phyloP scores from a whole-genome alignment of 2,888 invertebrate species.

The Pheosia tremula region DNA sequence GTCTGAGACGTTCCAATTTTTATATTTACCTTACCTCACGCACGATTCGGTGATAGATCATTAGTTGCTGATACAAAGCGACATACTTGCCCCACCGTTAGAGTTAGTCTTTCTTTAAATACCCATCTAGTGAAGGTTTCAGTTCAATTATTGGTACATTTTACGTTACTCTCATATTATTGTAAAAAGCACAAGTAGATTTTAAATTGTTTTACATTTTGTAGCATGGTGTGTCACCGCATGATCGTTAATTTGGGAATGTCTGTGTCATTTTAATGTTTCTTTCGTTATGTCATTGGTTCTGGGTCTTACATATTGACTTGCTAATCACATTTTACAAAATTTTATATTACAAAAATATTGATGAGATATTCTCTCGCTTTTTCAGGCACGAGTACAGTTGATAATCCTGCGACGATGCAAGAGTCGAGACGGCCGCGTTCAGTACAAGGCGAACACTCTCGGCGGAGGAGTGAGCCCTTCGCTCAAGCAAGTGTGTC shows the following conservation, averaged over 20 bases:
- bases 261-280: constrained; percentile 22
- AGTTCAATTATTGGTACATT: background rate
- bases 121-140: background rate
- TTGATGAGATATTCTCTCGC: constrained; percentile 5
- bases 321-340: background rate
- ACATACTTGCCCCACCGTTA: background rate
- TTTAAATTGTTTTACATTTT: background rate
- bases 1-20: constrained; percentile 82
- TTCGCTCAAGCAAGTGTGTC: constrained; percentile 66
- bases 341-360: background rate
- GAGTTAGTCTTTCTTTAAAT: too few species aligned
- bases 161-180: background rate
- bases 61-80: constrained; percentile 8
- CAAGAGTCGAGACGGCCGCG: constrained; percentile 71
- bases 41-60: constrained; percentile 14
- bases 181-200: background rate
- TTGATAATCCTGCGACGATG: constrained; percentile 79
- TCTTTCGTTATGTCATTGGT: constrained; percentile 46
- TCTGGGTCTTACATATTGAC: constrained; percentile 59
- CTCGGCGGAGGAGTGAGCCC: constrained; percentile 73
- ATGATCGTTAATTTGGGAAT: constrained; percentile 37
- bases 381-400: constrained; percentile 83
- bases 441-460: constrained; percentile 76
- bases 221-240: constrained; percentile 49
- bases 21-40: constrained; percentile 54